Evolutionary conservation across 2,888 invertebrate species (phyloP), one percentile per base, ranked within the genome.

Genomic region (Phaonia tiefii): DNA sequence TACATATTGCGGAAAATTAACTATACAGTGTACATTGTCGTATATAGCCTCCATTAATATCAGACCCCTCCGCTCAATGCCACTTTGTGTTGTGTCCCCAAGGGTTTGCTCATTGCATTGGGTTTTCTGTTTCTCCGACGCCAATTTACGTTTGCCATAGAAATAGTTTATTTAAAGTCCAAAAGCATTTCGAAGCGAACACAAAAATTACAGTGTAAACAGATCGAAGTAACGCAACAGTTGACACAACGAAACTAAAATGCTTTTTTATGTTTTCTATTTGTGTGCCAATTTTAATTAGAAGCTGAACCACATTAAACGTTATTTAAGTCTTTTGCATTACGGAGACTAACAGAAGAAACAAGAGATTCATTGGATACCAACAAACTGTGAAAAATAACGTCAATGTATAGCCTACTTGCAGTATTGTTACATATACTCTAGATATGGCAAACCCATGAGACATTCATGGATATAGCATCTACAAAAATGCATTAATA

Each of bases 101-200:
- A 31, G n/a, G n/a, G n/a, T n/a, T n/a, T n/a, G n/a, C n/a, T 8
- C 31, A 31, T 5, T 31, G 8, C 31, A 31, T 5, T 8, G 31
- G 31, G 46, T 73, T 20, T 58, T 20, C 66, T 8, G 8, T 3
- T 26, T 69, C 20, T 42, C 10, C 46, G 63, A 15, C 25, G 44
- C 25, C 25, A 54, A 54, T 25, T 15, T 56, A 31, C 37, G 46
- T 70, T 73, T 5, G 26, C 56, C 17, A 31, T 26, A 77, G 69
- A 80, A 76, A 80, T 76, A 76, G 73, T 80, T 80, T 70, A 76
- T 70, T 69, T 39, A 22, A 31, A 66, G 66, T 70, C 80, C 76
- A 80, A 80, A 77, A 80, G 73, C 76, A 80, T 77, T 80, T 74
- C 73, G 49, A 69, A n/a, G n/a, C n/a, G n/a, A n/a, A n/a, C n/a